phyloP scores from a whole-genome alignment of 2,113 vertebrate species.

The Pygoscelis adeliae region DNA sequence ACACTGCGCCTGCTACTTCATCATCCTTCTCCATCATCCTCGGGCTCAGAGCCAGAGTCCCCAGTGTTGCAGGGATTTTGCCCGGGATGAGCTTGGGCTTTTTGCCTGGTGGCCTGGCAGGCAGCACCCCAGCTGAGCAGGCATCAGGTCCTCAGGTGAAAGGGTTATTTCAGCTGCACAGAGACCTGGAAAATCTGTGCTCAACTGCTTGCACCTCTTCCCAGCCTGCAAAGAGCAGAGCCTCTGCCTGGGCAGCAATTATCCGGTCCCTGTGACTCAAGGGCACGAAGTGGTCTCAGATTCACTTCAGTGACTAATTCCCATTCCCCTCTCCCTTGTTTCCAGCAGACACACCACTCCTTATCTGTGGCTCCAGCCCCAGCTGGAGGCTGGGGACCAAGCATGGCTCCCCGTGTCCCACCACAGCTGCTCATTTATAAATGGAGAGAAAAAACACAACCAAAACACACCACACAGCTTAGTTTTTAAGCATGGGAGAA shows the following conservation, averaged over 20 bases:
- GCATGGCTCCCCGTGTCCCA: rapidly evolving
- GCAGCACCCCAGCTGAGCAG: not conserved
- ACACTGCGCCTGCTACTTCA: rapidly evolving
- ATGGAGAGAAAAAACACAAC: rapidly evolving
- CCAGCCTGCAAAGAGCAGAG: not conserved
- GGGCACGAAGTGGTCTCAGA: not conserved
- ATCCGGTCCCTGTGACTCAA: rapidly evolving
- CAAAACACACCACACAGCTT: not conserved
- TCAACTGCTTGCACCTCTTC: rapidly evolving
- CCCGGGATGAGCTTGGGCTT: rapidly evolving
- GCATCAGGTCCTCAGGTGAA: rapidly evolving
- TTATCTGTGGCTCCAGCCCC: rapidly evolving
- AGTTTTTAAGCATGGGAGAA: rapidly evolving
- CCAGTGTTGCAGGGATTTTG: rapidly evolving
- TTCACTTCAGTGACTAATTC: rapidly evolving
- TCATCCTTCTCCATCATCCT: not conserved
- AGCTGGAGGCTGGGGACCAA: rapidly evolving
- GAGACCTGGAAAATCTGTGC: not conserved
- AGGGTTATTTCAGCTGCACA: not conserved
- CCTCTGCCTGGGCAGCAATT: not conserved
- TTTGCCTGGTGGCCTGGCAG: not conserved
- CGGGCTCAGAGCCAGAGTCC: rapidly evolving
- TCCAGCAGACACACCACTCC: rapidly evolving
- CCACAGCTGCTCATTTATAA: too few relatives aligned
- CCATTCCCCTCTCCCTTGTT: not conserved